These are phyloP conservation scores for Camptogramma bilineatum DNA, from an alignment of 2,888 invertebrate species.

Conservation along the genomic window DNA sequence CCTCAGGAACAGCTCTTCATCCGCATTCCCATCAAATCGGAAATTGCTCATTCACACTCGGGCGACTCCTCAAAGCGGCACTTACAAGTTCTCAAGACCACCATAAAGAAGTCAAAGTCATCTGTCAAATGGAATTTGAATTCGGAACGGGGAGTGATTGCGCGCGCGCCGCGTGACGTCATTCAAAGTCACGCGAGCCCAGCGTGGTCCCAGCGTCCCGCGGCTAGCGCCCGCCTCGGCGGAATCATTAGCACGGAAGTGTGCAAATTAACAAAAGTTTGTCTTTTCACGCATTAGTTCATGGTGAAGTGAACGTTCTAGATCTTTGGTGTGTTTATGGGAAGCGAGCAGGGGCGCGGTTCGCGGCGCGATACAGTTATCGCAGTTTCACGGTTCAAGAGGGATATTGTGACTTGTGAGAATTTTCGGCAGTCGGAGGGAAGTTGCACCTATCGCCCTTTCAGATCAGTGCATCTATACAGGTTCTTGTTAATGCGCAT, in stretches of 20 bases:
- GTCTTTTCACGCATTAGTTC: conserved; percentile 68
- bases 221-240: conserved; percentile 46
- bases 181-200: conserved; percentile 65
- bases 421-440: conserved; percentile 33
- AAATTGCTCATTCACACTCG: conserved; percentile 81
- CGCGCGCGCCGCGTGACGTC: conserved; percentile 69
- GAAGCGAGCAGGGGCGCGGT: conserved; percentile 66
- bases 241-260: conserved; percentile 56
- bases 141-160: conserved; percentile 55
- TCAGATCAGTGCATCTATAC: conserved; percentile 20
- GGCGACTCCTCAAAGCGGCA: conserved; percentile 62
- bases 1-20: conserved; percentile 42
- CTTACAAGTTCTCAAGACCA: conserved; percentile 64
- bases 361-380: conserved; percentile 56
- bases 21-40: conserved; percentile 69
- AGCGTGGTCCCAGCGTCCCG: conserved; percentile 50
- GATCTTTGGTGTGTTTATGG: conserved; percentile 72
- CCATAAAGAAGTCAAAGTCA: conserved; percentile 65
- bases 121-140: conserved; percentile 71
- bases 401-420: conserved; percentile 50
- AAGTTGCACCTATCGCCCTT: conserved; percentile 19
- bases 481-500: not conserved
- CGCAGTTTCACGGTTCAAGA: conserved; percentile 57
- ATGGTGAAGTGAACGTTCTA: conserved; percentile 75
- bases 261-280: conserved; percentile 60